These are phyloP conservation scores for Gastrophryne carolinensis DNA, from an alignment of 2,797 vertebrate genomes.

Conservation along the genomic window DNA sequence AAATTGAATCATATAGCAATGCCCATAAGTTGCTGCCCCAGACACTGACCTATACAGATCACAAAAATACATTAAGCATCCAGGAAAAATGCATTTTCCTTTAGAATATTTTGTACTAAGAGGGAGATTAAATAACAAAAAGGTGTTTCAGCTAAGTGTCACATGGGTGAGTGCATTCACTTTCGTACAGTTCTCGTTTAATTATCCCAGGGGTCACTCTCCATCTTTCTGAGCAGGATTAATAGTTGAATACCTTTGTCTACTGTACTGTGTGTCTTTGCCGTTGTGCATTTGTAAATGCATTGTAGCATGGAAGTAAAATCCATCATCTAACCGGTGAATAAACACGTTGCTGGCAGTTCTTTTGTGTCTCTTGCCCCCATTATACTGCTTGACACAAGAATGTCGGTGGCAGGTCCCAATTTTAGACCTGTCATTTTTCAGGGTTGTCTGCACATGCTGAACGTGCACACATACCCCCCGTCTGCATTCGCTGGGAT, in stretches of 20 bases:
- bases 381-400: slow-evolving; percentile 41
- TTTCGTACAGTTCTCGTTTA: background rate
- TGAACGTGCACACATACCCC: background rate
- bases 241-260: slow-evolving; percentile 20
- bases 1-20: no score
- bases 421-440: slow-evolving; percentile 19
- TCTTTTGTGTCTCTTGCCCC: slow-evolving; percentile 33
- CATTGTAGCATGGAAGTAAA: slow-evolving; percentile 29
- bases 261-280: slow-evolving; percentile 38
- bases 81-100: no score
- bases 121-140: slow-evolving; percentile 2
- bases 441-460: slow-evolving; percentile 6
- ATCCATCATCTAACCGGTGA: slow-evolving; percentile 39
- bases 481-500: background rate
- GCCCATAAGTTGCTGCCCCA: no score
- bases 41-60: no score
- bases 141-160: background rate
- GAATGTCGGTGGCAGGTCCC: slow-evolving; percentile 44
- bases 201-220: background rate
- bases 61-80: no score
- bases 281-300: slow-evolving; percentile 11
- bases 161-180: background rate
- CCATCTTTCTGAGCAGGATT: slow-evolving; percentile 4
- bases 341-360: slow-evolving; percentile 26
- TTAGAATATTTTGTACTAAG: background rate